These are phyloP conservation scores for honey bee (Apis mellifera) DNA, from an alignment of 1,140 invertebrate species.

Conservation along the genomic window Amel_HAv3.1 CM009945.2:592501-593000, in stretches of 20 bases:
- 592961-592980: too few species aligned
- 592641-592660: conserved; percentile 18
- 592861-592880: not conserved
- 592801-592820: conserved; percentile 40
- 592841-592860: conserved; percentile 44
- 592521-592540: not conserved
- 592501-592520: not conserved
- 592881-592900: not conserved
- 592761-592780: conserved; percentile 34
- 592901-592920: not conserved
- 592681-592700: conserved; percentile 2
- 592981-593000: not conserved
- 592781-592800: conserved; percentile 40
- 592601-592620: conserved; percentile 2
- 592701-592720: not conserved
- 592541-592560: not conserved
- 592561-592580: not conserved
- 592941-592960: too few species aligned
- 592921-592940: not conserved
- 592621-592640: conserved; percentile 22
- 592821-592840: conserved; percentile 51
- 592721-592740: not conserved
- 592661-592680: conserved; percentile 22
- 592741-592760: conserved; percentile 36
- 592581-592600: too few species aligned